These are phyloP conservation scores for Lithophane leautieri DNA, from an alignment of 2,888 invertebrate genomes.

Conservation along the genomic window DNA sequence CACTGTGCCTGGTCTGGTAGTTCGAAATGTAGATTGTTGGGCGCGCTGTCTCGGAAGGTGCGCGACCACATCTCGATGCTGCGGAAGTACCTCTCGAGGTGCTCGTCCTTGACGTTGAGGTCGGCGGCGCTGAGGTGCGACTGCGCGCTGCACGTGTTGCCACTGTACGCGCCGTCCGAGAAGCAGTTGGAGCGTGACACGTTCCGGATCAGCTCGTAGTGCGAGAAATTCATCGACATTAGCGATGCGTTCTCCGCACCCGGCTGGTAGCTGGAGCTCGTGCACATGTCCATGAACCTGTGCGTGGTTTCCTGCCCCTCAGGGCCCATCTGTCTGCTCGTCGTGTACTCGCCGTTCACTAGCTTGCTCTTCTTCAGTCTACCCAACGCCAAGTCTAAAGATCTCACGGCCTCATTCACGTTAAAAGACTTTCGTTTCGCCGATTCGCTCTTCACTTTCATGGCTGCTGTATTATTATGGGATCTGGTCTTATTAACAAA, in stretches of 20 bases:
- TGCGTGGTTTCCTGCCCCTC: slow-evolving; percentile 65
- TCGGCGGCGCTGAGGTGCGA: slow-evolving; percentile 71
- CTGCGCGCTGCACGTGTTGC: slow-evolving; percentile 74
- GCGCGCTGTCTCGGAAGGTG: slow-evolving; percentile 66
- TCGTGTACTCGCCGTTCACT: slow-evolving; percentile 73
- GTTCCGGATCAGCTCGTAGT: slow-evolving; percentile 85
- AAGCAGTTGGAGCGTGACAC: slow-evolving; percentile 82
- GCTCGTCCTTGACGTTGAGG: slow-evolving; percentile 78
- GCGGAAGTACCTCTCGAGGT: slow-evolving; percentile 84
- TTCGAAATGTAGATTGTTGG: slow-evolving; percentile 69
- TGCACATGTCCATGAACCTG: slow-evolving; percentile 76
- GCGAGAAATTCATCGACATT: slow-evolving; percentile 86
- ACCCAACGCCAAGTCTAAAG: slow-evolving; percentile 79
- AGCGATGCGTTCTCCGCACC: slow-evolving; percentile 77
- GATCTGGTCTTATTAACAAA: slow-evolving; percentile 77
- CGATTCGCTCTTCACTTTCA: slow-evolving; percentile 72
- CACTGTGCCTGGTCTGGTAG: slow-evolving; percentile 69
- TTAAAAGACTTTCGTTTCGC: slow-evolving; percentile 80
- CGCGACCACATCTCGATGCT: slow-evolving; percentile 84
- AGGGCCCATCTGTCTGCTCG: slow-evolving; percentile 59
- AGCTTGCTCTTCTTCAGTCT: slow-evolving; percentile 82
- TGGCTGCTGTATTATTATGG: slow-evolving; percentile 64
- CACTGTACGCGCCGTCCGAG: slow-evolving; percentile 83
- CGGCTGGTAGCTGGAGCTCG: slow-evolving; percentile 66
- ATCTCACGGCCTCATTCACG: slow-evolving; percentile 79